phyloP scores from a whole-genome alignment of 1,140 invertebrate genomes.

The Drosophila tropicalis region DNA sequence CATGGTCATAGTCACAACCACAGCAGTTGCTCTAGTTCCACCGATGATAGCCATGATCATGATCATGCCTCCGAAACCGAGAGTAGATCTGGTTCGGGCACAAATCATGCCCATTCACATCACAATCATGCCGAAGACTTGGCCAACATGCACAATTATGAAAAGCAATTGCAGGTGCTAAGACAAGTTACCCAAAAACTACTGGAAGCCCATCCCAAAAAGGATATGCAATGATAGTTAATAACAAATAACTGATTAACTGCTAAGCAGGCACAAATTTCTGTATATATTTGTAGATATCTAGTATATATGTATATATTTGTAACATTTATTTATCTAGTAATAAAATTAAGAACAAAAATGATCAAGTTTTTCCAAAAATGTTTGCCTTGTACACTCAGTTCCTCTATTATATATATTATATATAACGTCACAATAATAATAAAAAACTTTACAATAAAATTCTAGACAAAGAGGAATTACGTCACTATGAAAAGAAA shows the following conservation, averaged over 20 bases:
- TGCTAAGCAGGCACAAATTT: conserved; percentile 30
- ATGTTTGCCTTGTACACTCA: neutral
- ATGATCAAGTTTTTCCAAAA: neutral
- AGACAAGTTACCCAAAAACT: conserved; percentile 68
- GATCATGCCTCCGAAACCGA: conserved; percentile 50
- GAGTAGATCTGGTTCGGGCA: conserved; percentile 25
- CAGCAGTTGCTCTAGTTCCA: conserved; percentile 41
- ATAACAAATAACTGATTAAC: conserved; percentile 19
- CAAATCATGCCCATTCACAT: conserved; percentile 42
- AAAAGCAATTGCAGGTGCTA: conserved; percentile 63
- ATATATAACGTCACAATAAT: too few species aligned
- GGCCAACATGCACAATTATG: conserved; percentile 59
- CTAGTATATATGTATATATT: conserved; percentile 21
- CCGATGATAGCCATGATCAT: conserved; percentile 44
- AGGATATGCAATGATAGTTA: conserved; percentile 16
- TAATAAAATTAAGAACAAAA: conserved; percentile 31
- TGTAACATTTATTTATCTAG: conserved; percentile 50
- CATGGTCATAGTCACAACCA: conserved; percentile 71
- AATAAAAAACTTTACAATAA: too few species aligned
- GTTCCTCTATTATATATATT: neutral
- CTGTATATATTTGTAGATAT: conserved; percentile 37
- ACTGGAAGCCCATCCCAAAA: conserved; percentile 58
- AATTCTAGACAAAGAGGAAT: too few species aligned
- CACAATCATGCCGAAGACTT: conserved; percentile 56
- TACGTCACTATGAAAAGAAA: too few species aligned